Evolutionary conservation across 2,888 invertebrate species (phyloP), one percentile per base, ranked within the genome.

Genomic region (Tetragonisca angustula): DNA sequence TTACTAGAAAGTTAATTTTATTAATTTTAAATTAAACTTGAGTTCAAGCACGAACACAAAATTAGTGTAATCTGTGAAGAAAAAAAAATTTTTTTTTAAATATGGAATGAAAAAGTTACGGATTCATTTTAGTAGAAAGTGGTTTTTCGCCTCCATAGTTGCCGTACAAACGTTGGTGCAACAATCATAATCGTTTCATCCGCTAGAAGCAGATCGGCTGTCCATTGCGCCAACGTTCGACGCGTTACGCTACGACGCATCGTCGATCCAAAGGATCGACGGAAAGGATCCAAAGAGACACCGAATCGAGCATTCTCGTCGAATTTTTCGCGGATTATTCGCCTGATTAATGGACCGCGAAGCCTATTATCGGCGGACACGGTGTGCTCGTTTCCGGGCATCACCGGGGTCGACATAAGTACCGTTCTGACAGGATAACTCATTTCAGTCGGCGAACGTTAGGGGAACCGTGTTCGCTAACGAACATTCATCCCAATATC

Each of bases 401-500:
- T 84, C 86, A 85, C 49, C 71, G 54, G 43, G 43, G 19, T 43
- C 67, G 73, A 89, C 90, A 88, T 90, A 90, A 90, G 90, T 89
- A 89, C 88, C 84, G 79, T 73, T 85, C 85, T 85, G 86, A 88
- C 82, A 83, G 85, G 87, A 69, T 81, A 84, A 88, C 89, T 88
- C 88, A 84, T 89, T 90, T 83, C 71, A 83, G 17, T 71, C 78
- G 77, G 79, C 74, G 61, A 77, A 83, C 85, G 72, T 84, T 81
- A 78, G 75, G 86, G 85, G 73, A 73, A 68, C 77, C 71, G 80
- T 80, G 83, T 85, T 81, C 85, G 88, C 91, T 91, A 91, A 91
- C 90, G 91, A 91, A 90, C 90, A 91, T 91, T 91, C 91, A 87
- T 91, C 88, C 90, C 88, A 90, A 91, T 91, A 90, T 91, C 87